These are phyloP conservation scores for Anthrax anthrax DNA, from an alignment of 2,888 invertebrate genomes.

Conservation along the genomic window DNA sequence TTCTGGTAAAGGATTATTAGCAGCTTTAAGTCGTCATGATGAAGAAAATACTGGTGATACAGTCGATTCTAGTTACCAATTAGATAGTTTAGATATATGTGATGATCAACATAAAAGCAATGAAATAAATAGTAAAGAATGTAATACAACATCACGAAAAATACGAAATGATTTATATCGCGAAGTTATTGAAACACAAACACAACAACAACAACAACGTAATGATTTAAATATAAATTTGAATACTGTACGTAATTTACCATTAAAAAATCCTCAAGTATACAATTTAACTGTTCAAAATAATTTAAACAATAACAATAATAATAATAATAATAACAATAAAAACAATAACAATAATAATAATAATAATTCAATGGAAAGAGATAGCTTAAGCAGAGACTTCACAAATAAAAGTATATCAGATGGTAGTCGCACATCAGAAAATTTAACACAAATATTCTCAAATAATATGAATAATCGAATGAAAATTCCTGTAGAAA, in stretches of 20 bases:
- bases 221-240: background rate
- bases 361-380: slow-evolving; percentile 35
- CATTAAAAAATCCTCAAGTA: slow-evolving; percentile 29
- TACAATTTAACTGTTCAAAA: slow-evolving; percentile 23
- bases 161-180: slow-evolving; percentile 17
- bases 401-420: slow-evolving; percentile 17
- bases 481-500: slow-evolving; percentile 40
- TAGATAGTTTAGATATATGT: slow-evolving; percentile 22
- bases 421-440: slow-evolving; percentile 27
- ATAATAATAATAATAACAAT: slow-evolving; percentile 26
- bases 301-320: slow-evolving; percentile 22
- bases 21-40: slow-evolving; percentile 32
- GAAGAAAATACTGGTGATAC: slow-evolving; percentile 22
- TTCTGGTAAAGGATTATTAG: slow-evolving; percentile 29
- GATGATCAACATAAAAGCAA: slow-evolving; percentile 5
- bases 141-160: slow-evolving; percentile 11
- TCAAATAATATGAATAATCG: slow-evolving; percentile 11
- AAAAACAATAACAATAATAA: slow-evolving; percentile 29
- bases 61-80: slow-evolving; percentile 24
- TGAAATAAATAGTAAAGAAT: slow-evolving; percentile 3
- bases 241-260: slow-evolving; percentile 22
- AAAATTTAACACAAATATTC: slow-evolving; percentile 24
- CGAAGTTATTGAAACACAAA: slow-evolving; percentile 15
- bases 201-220: background rate
- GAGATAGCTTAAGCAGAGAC: slow-evolving; percentile 22